A percentile compares a stretch with the other conserved stretches of the same genome.
Conservation (phyloP, 2,113 vertebrate genomes). For the Cyprinus carpio region DNA sequence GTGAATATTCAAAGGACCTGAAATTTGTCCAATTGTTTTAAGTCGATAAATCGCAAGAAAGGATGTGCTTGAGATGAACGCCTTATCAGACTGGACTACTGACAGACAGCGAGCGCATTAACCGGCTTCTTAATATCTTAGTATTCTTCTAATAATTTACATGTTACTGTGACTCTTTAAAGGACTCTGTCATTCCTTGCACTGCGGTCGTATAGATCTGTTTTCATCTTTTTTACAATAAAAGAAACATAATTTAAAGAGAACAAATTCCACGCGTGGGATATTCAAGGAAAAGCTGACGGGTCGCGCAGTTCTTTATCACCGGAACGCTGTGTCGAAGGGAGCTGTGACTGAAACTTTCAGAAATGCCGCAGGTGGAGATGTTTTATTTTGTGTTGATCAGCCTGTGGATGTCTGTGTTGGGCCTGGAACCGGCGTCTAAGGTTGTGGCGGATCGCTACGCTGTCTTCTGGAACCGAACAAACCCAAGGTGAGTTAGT, state of each 20-base stretch:
- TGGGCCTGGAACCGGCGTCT: slow-evolving; percentile 89
- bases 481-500: slow-evolving; percentile 86
- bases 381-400: slow-evolving; percentile 83
- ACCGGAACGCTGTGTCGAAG: slow-evolving; percentile 4
- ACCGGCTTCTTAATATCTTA: background rate
- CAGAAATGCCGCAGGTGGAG: slow-evolving; percentile 90
- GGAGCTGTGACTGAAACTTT: slow-evolving; percentile 54
- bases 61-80: slow-evolving; percentile 48
- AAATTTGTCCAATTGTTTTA: background rate
- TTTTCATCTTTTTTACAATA: background rate
- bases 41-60: slow-evolving; percentile 1
- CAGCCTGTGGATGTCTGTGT: slow-evolving; percentile 85
- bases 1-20: slow-evolving; percentile 10
- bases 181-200: background rate
- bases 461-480: slow-evolving; percentile 96
- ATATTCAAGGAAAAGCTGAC: slow-evolving; percentile 29
- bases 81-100: slow-evolving; percentile 40
- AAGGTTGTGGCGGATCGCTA: slow-evolving; percentile 94
- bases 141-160: background rate
- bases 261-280: slow-evolving; percentile 2
- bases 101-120: slow-evolving; percentile 22
- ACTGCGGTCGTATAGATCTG: background rate
- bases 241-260: background rate
- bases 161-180: background rate
- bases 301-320: slow-evolving; percentile 45